Evolutionary conservation across 1,140 invertebrate species (phyloP).

Genomic region (Papilio xuthus): DNA sequence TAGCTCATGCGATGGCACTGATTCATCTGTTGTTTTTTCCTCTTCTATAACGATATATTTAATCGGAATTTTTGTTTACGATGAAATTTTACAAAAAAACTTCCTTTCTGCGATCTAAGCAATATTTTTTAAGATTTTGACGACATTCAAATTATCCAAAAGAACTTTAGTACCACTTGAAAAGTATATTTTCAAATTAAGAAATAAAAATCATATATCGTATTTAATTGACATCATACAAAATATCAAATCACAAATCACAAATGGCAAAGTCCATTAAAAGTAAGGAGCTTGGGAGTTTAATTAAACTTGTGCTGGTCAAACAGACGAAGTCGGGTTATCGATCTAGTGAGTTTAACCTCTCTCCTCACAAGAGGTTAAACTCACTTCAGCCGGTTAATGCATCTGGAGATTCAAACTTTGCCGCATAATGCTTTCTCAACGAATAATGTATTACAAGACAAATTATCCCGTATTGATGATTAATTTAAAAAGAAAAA

Average conservation of each 20-base stretch:
- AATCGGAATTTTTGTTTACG: conserved; percentile 15
- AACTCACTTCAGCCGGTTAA: background rate
- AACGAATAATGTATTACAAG: background rate
- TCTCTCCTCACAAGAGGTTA: background rate
- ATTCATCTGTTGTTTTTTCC: conserved; percentile 41
- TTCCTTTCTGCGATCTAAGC: background rate
- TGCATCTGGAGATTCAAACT: conserved; percentile 2
- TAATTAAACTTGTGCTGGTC: conserved; percentile 27
- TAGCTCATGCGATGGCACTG: conserved; percentile 36
- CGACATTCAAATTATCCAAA: background rate
- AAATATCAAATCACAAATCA: too few species aligned
- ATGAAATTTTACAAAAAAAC: background rate
- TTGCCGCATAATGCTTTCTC: background rate
- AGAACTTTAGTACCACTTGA: too few species aligned
- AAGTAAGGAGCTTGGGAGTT: background rate
- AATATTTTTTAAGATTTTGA: background rate
- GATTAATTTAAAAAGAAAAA: background rate
- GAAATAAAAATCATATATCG: too few species aligned
- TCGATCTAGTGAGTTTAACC: background rate
- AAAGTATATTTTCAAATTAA: too few species aligned
- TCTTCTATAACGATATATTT: conserved; percentile 15
- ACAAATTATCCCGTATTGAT: background rate
- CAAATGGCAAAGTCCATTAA: too few species aligned
- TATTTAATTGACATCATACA: too few species aligned
- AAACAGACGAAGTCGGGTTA: background rate